Conservation (phyloP, 2,888 invertebrate species). For the Mycalesis mineus region DNA sequence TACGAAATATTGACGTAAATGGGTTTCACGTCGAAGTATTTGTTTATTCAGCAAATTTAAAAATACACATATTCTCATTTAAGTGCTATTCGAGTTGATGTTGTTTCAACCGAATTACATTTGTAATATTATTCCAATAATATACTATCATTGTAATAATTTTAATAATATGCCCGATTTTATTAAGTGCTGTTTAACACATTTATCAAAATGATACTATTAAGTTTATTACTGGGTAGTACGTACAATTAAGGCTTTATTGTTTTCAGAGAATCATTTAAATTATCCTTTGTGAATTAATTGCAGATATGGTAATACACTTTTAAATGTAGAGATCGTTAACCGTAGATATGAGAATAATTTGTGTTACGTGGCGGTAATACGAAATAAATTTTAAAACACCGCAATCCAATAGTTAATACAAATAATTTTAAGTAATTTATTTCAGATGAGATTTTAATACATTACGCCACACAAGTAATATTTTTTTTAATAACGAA, state of each 20-base stretch:
- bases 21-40: not conserved
- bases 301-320: not conserved
- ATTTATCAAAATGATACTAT: conserved; percentile 5
- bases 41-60: not conserved
- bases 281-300: conserved; percentile 4
- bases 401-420: not conserved
- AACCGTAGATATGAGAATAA: not conserved
- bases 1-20: not conserved
- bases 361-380: not conserved
- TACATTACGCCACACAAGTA: too few species aligned
- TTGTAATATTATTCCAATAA: not conserved
- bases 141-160: not conserved
- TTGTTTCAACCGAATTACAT: not conserved
- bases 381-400: not conserved
- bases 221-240: conserved; percentile 3
- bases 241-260: not conserved
- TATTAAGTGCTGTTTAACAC: conserved; percentile 13
- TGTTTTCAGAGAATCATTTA: conserved; percentile 1
- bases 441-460: too few species aligned
- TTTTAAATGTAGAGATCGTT: not conserved
- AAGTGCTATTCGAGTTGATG: not conserved
- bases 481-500: too few species aligned
- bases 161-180: conserved; percentile 1
- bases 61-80: not conserved
- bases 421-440: not conserved